Evolutionary conservation across 2,113 vertebrate genomes (phyloP), one percentile per base, ranked within the genome.

Genomic region (Pseudorasbora parva): DNA sequence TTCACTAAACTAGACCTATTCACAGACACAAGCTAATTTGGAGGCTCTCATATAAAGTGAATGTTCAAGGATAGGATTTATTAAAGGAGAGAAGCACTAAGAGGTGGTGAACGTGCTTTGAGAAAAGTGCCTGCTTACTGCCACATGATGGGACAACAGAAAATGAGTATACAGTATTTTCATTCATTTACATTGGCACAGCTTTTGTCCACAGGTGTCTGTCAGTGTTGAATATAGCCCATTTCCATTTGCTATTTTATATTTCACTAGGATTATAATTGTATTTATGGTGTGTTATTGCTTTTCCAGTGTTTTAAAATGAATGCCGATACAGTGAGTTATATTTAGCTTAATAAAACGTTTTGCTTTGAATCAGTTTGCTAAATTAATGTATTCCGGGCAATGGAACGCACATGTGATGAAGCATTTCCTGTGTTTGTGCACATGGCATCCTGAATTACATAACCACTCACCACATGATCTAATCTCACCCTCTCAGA

Each of bases 391-490:
- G 10, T 57, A 62, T 21, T 62, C 33, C 37, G 27, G 51, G 17
- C 15, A 33, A 45, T 21, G 25, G n/a, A 60, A 60, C 4, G 57
- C 14, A 27, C 56, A 45, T 78, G 45, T 78, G 23, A 62, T 57
- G 75, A 72, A 64, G 25, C 1, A 43, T 59, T 56, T 72, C 37
- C 33, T 84, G 30, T 27, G 23, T 84, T 68, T 25, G 47, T 74
- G n/a, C 69, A 66, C 56, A 51, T 76, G 23, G 23, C 27, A 64
- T 73, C 66, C 54, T 71, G 9, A 56, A 78, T 78, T 84, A 69
- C 73, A 84, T 74, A 74, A 84, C 51, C 62, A 56, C 23, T 66
- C 47, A 84, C 41, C 47, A 51, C 30, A 74, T 75, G 45, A 72
- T 56, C 25, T 60, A 45, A 82, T 62, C 71, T 71, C 60, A 77